Conservation (phyloP, 2,113 vertebrate genomes). For the Neogobius melanostomus region DNA sequence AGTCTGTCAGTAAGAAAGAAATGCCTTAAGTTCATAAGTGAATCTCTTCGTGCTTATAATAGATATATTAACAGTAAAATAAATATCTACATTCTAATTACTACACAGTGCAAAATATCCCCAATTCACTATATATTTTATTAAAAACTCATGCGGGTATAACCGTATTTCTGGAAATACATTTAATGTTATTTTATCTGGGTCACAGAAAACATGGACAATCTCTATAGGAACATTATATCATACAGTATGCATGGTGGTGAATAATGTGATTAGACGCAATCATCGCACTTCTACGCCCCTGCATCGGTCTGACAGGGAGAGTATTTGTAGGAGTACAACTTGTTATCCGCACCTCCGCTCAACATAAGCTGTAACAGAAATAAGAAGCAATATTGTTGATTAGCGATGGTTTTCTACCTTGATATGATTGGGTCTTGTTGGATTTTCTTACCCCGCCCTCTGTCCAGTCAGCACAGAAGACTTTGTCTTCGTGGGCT, state of each 20-base stretch:
- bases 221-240: slow-evolving; percentile 25
- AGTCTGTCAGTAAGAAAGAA: neutral
- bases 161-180: slow-evolving; percentile 29
- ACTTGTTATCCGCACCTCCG: slow-evolving; percentile 95
- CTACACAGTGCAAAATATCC: neutral
- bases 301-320: slow-evolving; percentile 82
- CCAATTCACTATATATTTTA: neutral
- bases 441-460: slow-evolving; percentile 80
- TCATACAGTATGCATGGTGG: neutral
- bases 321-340: slow-evolving; percentile 92
- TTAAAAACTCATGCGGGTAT: neutral
- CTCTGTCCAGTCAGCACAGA: slow-evolving; percentile 97
- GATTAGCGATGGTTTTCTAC: neutral
- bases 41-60: no score
- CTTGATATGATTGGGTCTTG: neutral
- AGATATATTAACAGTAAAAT: no score
- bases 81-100: no score
- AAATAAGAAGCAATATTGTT: neutral
- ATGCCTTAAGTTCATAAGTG: neutral
- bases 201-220: slow-evolving; percentile 29
- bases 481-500: slow-evolving; percentile 96
- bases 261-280: neutral
- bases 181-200: slow-evolving; percentile 46
- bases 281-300: slow-evolving; percentile 68
- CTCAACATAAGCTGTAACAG: slow-evolving; percentile 87